phyloP scores from a whole-genome alignment of 2,113 vertebrate genomes.

The Onychostruthus taczanowskii region DNA sequence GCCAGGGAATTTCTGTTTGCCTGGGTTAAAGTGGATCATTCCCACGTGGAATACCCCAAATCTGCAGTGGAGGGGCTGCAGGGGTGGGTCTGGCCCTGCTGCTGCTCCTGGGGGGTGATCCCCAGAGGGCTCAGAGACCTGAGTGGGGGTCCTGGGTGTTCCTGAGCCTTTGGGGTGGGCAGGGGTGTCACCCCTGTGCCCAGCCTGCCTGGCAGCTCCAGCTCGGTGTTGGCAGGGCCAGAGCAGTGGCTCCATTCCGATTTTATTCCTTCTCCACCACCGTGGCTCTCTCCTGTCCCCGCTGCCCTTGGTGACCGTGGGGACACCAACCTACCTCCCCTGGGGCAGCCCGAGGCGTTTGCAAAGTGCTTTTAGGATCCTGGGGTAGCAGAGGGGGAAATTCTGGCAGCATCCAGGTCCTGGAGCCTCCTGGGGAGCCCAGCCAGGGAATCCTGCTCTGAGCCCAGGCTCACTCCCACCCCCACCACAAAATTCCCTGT shows the following conservation, averaged over 20 bases:
- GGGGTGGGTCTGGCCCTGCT: neutral
- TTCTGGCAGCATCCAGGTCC: neutral
- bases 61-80: accelerated
- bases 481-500: neutral
- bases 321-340: conserved; percentile 20
- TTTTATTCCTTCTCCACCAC: accelerated
- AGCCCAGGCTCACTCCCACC: neutral
- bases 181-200: neutral
- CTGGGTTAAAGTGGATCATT: accelerated
- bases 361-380: conserved; percentile 12
- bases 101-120: neutral
- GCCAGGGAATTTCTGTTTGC: neutral
- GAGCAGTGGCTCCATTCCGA: too few relatives aligned
- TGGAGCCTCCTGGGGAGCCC: neutral
- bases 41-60: accelerated
- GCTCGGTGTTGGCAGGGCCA: accelerated
- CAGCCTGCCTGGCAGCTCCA: neutral
- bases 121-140: neutral
- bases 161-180: accelerated
- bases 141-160: neutral
- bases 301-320: neutral
- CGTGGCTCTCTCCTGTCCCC: neutral
- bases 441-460: accelerated
- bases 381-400: neutral
- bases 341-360: neutral